A percentile compares a stretch with the other conserved stretches of the same genome.
phyloP scores from a whole-genome alignment of 2,888 invertebrate genomes.

The Chesias legatella region DNA sequence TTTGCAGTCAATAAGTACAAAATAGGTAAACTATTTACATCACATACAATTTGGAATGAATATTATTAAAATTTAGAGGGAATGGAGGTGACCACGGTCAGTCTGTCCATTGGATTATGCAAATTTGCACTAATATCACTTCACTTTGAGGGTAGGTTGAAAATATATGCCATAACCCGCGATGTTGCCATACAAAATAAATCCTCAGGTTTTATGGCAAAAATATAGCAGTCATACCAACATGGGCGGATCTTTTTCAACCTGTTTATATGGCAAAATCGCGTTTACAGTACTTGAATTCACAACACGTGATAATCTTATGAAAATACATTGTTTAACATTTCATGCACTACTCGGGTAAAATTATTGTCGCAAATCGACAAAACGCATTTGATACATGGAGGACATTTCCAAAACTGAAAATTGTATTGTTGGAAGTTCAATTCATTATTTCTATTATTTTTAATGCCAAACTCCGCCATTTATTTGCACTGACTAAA shows the following conservation, averaged over 20 bases:
- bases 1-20: slow-evolving; percentile 65
- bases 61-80: slow-evolving; percentile 32
- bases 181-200: neutral
- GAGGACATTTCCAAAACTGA: no score
- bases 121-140: slow-evolving; percentile 17
- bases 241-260: neutral
- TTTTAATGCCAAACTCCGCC: no score
- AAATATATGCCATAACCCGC: slow-evolving; percentile 2
- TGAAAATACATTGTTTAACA: slow-evolving; percentile 26
- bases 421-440: no score
- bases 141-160: slow-evolving; percentile 2
- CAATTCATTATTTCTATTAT: no score
- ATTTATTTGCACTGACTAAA: no score
- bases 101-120: slow-evolving; percentile 42
- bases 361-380: slow-evolving; percentile 10
- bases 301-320: slow-evolving; percentile 35
- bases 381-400: slow-evolving; percentile 15
- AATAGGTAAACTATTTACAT: slow-evolving; percentile 60
- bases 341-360: slow-evolving; percentile 17
- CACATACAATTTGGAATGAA: slow-evolving; percentile 59
- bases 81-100: slow-evolving; percentile 33
- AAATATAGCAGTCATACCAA: no score
- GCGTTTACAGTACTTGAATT: slow-evolving; percentile 22
- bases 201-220: no score
- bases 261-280: neutral